Base-by-base conservation (phyloP, 2,113 vertebrate genomes). In the Lucifuga dentata region DNA sequence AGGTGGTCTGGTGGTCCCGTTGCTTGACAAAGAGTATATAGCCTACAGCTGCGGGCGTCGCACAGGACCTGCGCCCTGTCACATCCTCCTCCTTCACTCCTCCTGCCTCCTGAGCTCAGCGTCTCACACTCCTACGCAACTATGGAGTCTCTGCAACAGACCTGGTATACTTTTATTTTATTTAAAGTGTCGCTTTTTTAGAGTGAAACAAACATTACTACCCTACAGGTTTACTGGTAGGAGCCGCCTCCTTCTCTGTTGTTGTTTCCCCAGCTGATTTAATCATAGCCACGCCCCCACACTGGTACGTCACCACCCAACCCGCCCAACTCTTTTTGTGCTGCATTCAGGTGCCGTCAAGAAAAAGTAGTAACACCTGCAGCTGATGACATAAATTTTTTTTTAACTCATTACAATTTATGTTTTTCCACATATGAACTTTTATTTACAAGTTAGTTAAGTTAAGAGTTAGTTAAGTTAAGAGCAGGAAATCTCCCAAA, bases 211-310 rank as follows among this genome's bases (percentile, higher is more conserved):
- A 20, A 46, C 87, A 85, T 32, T 53, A 68, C 55, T 68, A 56
- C 53, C 26, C 43, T 55, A 43, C 26, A 52, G 36, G 61, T 39
- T 29, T 11, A 21, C 39, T 32, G 29, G 39, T 71, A 59, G 56
- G 56, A 80, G 78, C 73, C 83, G 52, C 73, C 86, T 67, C 80
- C 76, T 73, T 68, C 62, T 74, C 32, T 89, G 90, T 91, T 92
- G 85, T 92, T 91, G 88, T 92, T 90, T 86, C 74, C 44, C 86
- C 84, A 91, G 89, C 89, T 91, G 88, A 92, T 92, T 90, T 88
- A 60, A 58, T 51, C 46, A 55, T 51, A 49, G 80, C 35, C 89
- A 91, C 91, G 87, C 90, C 91, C 44, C 85, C 83, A 50, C 35
- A 23, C 2, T 45, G 11, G 8, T 66, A 64, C 93, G 91, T 93